Conservation (phyloP, 92 coral and sea anemone genomes). For the Diadumene lineata region DNA sequence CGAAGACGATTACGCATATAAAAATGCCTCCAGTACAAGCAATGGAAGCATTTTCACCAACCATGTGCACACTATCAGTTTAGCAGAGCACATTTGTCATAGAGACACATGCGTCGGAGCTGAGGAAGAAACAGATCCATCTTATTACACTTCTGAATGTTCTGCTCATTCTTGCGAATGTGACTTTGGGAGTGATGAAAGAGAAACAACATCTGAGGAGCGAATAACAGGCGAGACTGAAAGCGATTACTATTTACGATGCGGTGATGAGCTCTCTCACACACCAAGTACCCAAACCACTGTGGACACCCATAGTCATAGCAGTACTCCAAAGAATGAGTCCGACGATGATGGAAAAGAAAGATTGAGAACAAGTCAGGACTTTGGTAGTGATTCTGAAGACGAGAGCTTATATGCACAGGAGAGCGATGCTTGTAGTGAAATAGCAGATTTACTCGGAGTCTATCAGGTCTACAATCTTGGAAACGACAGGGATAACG, state of each 20-base stretch:
- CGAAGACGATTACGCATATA: background rate
- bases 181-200: conserved; percentile 11
- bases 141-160: background rate
- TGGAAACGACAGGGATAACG: conserved; percentile 8
- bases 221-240: background rate
- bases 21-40: background rate
- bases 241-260: background rate
- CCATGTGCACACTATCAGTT: conserved; percentile 27
- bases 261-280: background rate
- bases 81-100: conserved; percentile 20
- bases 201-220: background rate
- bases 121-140: conserved; percentile 12
- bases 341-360: background rate
- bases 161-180: conserved; percentile 23
- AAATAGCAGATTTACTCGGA: conserved; percentile 32
- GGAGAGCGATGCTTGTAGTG: conserved; percentile 42
- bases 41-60: background rate
- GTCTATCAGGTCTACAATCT: conserved; percentile 21
- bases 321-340: conserved; percentile 9
- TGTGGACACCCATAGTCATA: background rate
- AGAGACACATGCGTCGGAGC: conserved; percentile 22
- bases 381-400: background rate
- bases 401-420: conserved; percentile 9
- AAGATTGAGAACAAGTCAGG: background rate
- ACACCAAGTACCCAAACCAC: background rate